phyloP scores from a whole-genome alignment of 2,797 vertebrate genomes.

The Synanceia verrucosa region DNA sequence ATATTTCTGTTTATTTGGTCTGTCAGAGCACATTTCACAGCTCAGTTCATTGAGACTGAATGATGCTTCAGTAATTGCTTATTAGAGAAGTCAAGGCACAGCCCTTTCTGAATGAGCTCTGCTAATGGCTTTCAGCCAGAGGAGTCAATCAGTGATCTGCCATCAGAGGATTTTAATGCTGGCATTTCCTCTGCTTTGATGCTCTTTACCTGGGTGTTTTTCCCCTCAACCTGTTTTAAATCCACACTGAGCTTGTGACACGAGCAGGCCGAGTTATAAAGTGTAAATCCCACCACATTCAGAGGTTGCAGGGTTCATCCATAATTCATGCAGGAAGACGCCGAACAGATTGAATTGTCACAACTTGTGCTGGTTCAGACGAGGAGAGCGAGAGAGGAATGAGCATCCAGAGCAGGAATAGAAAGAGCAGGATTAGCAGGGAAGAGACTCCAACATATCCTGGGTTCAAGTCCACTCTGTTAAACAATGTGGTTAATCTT shows the following conservation, averaged over 20 bases:
- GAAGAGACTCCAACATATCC: neutral
- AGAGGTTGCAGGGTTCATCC: constrained; percentile 57
- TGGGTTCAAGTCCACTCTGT: constrained; percentile 43
- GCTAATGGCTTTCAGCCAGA: constrained; percentile 58
- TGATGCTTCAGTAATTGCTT: constrained; percentile 49
- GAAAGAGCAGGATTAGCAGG: constrained; percentile 30
- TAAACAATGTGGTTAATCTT: constrained; percentile 41
- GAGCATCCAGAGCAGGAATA: constrained; percentile 32
- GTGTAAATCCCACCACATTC: constrained; percentile 49
- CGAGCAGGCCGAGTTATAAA: constrained; percentile 39
- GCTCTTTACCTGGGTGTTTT: constrained; percentile 47
- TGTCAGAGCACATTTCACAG: constrained; percentile 3
- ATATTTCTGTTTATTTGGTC: constrained; percentile 32
- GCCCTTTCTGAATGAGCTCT: constrained; percentile 40
- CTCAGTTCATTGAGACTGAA: constrained; percentile 19
- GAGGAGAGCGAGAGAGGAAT: constrained; percentile 26
- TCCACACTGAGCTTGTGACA: constrained; percentile 42
- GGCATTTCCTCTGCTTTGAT: constrained; percentile 56
- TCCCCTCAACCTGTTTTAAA: constrained; percentile 28
- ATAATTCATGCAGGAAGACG: constrained; percentile 64
- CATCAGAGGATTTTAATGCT: constrained; percentile 55
- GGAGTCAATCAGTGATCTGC: constrained; percentile 49
- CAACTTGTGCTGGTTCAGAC: constrained; percentile 41
- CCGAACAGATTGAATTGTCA: constrained; percentile 69
- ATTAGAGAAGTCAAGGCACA: constrained; percentile 38